Percentiles rank a stretch among this genome's conserved stretches.
Conservation (phyloP, 1,140 invertebrate genomes). For the Drosophila tropicalis region DNA sequence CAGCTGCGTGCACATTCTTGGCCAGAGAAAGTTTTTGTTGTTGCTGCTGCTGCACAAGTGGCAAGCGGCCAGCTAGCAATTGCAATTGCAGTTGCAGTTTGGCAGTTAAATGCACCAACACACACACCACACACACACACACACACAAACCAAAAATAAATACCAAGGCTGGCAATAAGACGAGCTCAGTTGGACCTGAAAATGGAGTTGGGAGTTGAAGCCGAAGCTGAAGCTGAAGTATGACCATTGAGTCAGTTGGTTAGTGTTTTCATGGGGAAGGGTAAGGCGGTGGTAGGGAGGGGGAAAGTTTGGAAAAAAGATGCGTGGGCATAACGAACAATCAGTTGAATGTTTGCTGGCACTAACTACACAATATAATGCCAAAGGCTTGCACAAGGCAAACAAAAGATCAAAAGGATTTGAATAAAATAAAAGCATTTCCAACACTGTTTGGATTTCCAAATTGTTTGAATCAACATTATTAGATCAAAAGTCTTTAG, state of each 20-base stretch:
- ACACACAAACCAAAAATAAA: background rate
- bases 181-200: slow-evolving; percentile 15
- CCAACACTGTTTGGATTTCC: too few species aligned
- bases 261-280: too few species aligned
- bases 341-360: slow-evolving; percentile 13
- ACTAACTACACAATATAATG: background rate
- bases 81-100: slow-evolving; percentile 37
- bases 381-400: background rate
- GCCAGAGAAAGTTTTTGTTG: slow-evolving; percentile 74
- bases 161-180: slow-evolving; percentile 19
- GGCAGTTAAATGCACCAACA: slow-evolving; percentile 15
- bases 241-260: background rate
- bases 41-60: slow-evolving; percentile 60
- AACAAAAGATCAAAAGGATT: background rate
- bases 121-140: slow-evolving; percentile 8
- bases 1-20: slow-evolving; percentile 78
- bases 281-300: background rate
- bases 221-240: background rate
- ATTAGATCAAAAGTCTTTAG: too few species aligned
- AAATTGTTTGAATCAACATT: too few species aligned
- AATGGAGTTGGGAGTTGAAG: slow-evolving; percentile 1
- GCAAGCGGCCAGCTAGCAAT: slow-evolving; percentile 38
- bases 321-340: slow-evolving; percentile 18
- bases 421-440: too few species aligned
- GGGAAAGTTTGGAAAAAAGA: background rate